Percentiles rank a stretch among this genome's conserved stretches.
Evolutionary conservation across 2,113 vertebrate species (phyloP).

Genomic region (Butorides virescens): DNA sequence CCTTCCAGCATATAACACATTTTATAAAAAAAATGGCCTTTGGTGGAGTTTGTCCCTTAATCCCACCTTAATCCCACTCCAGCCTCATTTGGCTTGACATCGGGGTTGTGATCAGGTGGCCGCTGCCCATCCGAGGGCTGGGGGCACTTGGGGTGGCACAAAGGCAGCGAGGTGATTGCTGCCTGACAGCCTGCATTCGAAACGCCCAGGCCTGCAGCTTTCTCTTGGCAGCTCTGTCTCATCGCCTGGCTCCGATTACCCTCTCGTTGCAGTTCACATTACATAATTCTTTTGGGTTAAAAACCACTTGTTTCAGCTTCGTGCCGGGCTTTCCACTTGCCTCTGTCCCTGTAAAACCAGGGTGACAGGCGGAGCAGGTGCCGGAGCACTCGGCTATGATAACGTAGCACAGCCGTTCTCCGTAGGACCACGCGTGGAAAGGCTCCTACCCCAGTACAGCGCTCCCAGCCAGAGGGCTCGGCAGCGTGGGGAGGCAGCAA

Average conservation of each 20-base stretch:
- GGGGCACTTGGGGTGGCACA: background rate
- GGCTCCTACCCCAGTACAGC: fast-evolving
- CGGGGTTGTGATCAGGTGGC: fast-evolving
- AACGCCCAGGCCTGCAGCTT: background rate
- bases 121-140: background rate
- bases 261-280: background rate
- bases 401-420: background rate
- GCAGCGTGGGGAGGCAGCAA: background rate
- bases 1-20: background rate
- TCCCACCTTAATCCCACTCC: background rate
- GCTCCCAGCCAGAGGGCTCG: background rate
- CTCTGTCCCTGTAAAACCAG: background rate
- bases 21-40: background rate
- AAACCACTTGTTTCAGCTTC: background rate
- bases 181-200: background rate
- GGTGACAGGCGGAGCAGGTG: background rate
- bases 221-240: background rate
- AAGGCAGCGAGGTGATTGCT: fast-evolving
- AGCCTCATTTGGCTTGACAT: background rate
- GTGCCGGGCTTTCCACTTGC: background rate
- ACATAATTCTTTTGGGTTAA: background rate
- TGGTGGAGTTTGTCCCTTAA: background rate
- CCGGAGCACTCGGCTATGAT: background rate
- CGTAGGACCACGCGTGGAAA: fast-evolving
- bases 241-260: background rate